A percentile compares a stretch with the other conserved stretches of the same genome.
Evolutionary conservation across 1,140 invertebrate species (phyloP).

Genomic region (Drosophila nannoptera): DNA sequence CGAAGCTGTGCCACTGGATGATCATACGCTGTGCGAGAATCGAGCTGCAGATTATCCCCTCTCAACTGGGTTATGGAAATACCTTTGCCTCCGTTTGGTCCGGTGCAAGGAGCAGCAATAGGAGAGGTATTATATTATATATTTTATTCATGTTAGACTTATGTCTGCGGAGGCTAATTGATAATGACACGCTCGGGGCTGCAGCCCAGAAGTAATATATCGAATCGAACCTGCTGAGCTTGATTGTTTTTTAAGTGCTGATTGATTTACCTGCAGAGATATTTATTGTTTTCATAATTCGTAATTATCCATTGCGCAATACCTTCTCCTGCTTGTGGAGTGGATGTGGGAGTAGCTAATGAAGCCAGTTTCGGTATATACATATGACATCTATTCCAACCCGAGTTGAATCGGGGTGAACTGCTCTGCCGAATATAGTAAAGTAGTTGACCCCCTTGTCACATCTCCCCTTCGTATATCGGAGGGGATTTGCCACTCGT

Average conservation of each 20-base stretch:
- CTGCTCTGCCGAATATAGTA: too few species aligned
- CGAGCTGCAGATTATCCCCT: neutral
- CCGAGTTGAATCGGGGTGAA: too few species aligned
- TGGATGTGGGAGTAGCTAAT: too few species aligned
- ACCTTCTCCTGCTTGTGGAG: too few species aligned
- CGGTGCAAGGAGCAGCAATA: neutral
- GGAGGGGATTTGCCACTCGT: too few species aligned
- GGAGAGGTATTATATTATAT: neutral
- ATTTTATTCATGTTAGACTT: slow-evolving; percentile 5
- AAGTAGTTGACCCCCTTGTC: too few species aligned
- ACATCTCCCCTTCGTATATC: too few species aligned
- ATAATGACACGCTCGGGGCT: neutral
- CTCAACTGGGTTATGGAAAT: neutral
- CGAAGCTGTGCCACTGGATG: slow-evolving; percentile 11
- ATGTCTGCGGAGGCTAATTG: slow-evolving; percentile 5
- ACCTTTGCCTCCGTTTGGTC: slow-evolving; percentile 3
- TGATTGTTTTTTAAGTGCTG: slow-evolving; percentile 1
- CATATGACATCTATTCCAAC: too few species aligned
- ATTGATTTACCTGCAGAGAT: slow-evolving; percentile 11
- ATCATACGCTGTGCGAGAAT: neutral
- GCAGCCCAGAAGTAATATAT: slow-evolving; percentile 9
- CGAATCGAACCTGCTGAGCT: neutral
- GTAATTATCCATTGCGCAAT: neutral
- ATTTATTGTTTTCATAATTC: neutral
- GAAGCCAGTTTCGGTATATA: too few species aligned